phyloP scores from a whole-genome alignment of 2,797 vertebrate species.

The Pteronotus mesoamericanus region DNA sequence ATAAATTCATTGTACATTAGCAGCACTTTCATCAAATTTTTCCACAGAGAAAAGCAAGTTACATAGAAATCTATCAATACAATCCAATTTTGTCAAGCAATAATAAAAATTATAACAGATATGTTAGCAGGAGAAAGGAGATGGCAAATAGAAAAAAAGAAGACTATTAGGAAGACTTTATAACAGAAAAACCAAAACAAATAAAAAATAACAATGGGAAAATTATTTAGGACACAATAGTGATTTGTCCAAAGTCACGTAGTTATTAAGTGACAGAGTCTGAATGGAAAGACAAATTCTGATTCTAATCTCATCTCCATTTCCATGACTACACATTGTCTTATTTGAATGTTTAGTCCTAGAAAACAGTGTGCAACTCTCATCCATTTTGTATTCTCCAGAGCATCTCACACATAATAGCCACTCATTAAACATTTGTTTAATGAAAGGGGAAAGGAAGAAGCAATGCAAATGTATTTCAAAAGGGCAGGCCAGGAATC shows the following conservation, averaged over 20 bases:
- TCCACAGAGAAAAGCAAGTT: background rate
- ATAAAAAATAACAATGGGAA: background rate
- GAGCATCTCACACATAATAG: background rate
- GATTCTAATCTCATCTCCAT: background rate
- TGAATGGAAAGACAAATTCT: background rate
- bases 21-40: background rate
- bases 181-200: background rate
- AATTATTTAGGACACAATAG: background rate
- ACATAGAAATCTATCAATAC: background rate
- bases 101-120: background rate
- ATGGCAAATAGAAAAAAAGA: background rate
- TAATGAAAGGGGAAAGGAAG: background rate
- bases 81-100: background rate
- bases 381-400: background rate
- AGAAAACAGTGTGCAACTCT: background rate
- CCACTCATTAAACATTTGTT: background rate
- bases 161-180: background rate
- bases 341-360: background rate
- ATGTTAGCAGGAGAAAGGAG: background rate
- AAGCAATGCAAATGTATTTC: background rate
- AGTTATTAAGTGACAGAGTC: background rate
- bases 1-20: background rate
- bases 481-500: background rate
- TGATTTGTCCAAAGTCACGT: background rate
- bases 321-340: background rate